These are phyloP conservation scores for Cyphomyrus plagiostoma DNA, from an alignment of 2,113 vertebrate species.

Conservation along the genomic window DNA sequence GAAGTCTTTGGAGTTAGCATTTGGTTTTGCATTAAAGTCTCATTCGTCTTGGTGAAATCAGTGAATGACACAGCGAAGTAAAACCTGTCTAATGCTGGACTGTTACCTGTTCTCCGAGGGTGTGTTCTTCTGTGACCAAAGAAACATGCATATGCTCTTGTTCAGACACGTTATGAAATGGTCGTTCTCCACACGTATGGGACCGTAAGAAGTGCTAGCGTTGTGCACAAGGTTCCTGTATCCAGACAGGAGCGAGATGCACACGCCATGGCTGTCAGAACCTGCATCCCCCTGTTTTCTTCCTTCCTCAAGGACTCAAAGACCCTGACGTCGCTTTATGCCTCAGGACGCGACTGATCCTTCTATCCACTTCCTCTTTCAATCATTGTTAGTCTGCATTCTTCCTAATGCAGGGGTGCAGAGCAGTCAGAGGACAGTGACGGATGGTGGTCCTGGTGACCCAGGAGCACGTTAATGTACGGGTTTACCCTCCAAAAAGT, in stretches of 20 bases:
- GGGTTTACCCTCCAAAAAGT: background rate
- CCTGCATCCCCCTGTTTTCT: background rate
- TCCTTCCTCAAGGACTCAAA: background rate
- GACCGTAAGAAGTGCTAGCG: background rate
- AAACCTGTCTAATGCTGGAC: background rate
- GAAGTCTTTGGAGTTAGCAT: background rate
- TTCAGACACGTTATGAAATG: background rate
- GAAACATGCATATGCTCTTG: background rate
- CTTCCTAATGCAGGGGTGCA: background rate
- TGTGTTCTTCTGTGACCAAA: background rate
- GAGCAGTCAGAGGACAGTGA: background rate
- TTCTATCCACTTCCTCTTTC: background rate
- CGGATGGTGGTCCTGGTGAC: background rate
- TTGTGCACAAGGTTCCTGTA: background rate
- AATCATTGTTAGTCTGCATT: background rate
- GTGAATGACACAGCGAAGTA: background rate
- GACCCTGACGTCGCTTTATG: background rate
- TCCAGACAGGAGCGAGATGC: background rate
- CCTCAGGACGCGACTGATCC: background rate
- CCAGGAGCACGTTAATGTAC: background rate
- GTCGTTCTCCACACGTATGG: background rate
- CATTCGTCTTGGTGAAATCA: background rate
- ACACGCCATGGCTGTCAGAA: background rate
- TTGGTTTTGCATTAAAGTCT: background rate
- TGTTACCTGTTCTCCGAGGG: background rate